Evolutionary conservation across 1,140 invertebrate genomes (phyloP).

Genomic region (Chrysomallon squamiferum): DNA sequence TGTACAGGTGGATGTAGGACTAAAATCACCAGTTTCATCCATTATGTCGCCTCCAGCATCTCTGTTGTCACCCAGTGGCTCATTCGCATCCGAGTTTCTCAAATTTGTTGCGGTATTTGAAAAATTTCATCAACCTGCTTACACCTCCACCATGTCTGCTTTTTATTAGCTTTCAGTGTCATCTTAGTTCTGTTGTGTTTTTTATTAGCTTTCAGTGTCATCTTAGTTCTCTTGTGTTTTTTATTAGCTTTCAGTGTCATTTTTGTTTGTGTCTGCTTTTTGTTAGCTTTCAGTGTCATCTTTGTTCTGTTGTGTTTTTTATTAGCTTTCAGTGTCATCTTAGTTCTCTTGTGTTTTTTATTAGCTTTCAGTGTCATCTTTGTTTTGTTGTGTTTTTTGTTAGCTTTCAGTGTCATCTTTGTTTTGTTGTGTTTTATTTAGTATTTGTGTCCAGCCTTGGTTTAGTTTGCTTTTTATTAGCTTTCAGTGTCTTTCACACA

Average conservation of each 20-base stretch:
- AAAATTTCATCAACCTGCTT: neutral
- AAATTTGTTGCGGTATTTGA: slow-evolving; percentile 25
- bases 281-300: neutral
- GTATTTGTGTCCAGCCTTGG: too few relatives aligned
- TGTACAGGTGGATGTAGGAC: neutral
- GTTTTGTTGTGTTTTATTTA: too few relatives aligned
- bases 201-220: neutral
- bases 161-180: neutral
- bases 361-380: too few relatives aligned
- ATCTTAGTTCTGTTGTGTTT: neutral
- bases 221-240: neutral
- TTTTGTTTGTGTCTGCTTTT: neutral
- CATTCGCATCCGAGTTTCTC: slow-evolving; percentile 22
- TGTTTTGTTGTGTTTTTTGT: too few relatives aligned
- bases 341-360: too few relatives aligned
- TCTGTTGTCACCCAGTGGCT: neutral
- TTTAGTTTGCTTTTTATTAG: too few relatives aligned
- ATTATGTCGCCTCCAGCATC: neutral
- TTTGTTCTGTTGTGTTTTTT: too few relatives aligned
- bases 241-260: neutral
- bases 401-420: too few relatives aligned
- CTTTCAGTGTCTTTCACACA: too few relatives aligned
- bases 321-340: neutral
- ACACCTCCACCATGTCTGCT: neutral
- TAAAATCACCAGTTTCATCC: neutral